Base-by-base conservation (phyloP, 2,888 invertebrate genomes). In the Altica lythri region DNA sequence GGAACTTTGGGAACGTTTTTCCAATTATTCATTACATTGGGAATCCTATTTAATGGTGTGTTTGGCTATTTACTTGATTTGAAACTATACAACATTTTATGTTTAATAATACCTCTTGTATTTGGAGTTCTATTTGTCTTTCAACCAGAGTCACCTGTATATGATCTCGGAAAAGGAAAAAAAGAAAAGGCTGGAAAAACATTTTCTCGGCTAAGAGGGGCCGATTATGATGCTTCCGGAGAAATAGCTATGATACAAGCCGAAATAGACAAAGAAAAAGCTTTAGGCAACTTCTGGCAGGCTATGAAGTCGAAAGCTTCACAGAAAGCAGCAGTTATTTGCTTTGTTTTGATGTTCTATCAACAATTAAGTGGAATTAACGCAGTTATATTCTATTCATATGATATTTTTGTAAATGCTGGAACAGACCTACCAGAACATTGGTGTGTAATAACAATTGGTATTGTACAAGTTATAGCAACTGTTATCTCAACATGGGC, bases 101-200 rank as follows among this genome's bases (percentile, higher is more conserved):
- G 87, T 56, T 81, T 82, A 0, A 60, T 82, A 0, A 77, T 89
- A 2, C 87, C 93, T 0, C 68, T 91, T 0, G 64, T 90, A 2
- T 89, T 91, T 63, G 86, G 85, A 0, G 63, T 80, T 0, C 76
- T 87, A 2, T 89, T 92, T 75, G 80, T 88, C 66, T 87, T 90
- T 64, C 89, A 94, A 84, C 95, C 95, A 0, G 95, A 95, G 75
- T 86, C 90, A 2, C 95, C 95, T 0, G 82, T 84, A 19, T 90
- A 81, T 71, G 78, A 86, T 61, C 79, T 90, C 59, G 79, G 81
- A 35, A 86, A 85, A 68, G 82, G 82, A 3, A 80, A 81, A 29
- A 77, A 82, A 17, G 82, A 84, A 1, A 84, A 83, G 46, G 94
- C 94, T 0, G 77, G 83, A 3, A 78, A 83, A 37, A 83, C 91